Percentiles rank a stretch among this genome's conserved stretches.
phyloP scores from a whole-genome alignment of 2,797 vertebrate species.

The Aythya fuligula region DNA sequence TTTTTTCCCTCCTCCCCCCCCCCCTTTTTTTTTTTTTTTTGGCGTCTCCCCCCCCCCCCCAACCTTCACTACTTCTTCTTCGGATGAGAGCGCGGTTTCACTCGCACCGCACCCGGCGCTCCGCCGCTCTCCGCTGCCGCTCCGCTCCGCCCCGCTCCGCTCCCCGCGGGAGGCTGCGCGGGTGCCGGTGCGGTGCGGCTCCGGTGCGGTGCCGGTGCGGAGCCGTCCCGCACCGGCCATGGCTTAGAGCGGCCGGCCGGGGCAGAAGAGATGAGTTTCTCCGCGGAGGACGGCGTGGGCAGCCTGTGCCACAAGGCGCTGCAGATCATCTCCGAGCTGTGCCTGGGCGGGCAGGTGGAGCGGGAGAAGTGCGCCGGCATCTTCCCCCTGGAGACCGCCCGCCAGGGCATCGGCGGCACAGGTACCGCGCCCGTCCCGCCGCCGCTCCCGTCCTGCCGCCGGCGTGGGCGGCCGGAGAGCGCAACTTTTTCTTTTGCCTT shows the following conservation, averaged over 20 bases:
- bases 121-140: neutral
- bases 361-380: constrained; percentile 93
- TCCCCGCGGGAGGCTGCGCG: neutral
- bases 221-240: constrained; percentile 10
- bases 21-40: too few species aligned
- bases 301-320: constrained; percentile 95
- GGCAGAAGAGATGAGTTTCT: constrained; percentile 85
- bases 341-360: constrained; percentile 92
- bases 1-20: neutral
- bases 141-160: neutral
- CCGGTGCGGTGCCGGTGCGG: neutral
- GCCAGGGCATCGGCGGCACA: constrained; percentile 88
- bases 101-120: neutral
- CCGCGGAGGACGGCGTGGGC: constrained; percentile 88
- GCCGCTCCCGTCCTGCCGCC: neutral
- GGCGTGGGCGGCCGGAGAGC: constrained; percentile 57
- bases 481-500: constrained; percentile 54
- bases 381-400: constrained; percentile 88
- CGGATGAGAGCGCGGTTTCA: neutral
- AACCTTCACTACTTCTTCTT: neutral
- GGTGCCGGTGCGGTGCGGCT: neutral
- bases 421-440: constrained; percentile 76
- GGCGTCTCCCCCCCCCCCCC: too few species aligned
- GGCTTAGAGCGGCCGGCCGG: constrained; percentile 16
- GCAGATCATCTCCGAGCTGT: constrained; percentile 95